phyloP scores from a whole-genome alignment of 1,140 invertebrate species.

The Bombus superbus region DNA sequence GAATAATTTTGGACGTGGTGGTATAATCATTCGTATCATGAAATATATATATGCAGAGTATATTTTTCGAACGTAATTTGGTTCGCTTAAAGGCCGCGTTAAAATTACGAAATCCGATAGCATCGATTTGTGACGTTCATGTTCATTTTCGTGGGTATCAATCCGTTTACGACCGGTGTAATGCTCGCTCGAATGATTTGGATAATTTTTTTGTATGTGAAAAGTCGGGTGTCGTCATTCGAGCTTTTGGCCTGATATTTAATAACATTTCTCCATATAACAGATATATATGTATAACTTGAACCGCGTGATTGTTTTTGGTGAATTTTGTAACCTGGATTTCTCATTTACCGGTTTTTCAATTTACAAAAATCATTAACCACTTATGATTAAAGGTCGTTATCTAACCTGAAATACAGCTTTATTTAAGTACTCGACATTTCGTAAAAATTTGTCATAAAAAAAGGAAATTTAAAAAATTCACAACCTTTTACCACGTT shows the following conservation, averaged over 20 bases:
- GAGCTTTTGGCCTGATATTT: neutral
- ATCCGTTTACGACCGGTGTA: neutral
- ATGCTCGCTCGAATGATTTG: neutral
- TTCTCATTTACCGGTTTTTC: neutral
- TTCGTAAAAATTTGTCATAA: neutral
- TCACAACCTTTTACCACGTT: neutral
- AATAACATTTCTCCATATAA: no score
- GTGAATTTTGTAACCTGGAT: no score
- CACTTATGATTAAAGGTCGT: neutral
- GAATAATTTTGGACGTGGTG: neutral
- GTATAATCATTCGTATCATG: neutral
- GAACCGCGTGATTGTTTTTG: neutral
- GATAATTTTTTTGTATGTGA: neutral
- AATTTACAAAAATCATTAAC: neutral
- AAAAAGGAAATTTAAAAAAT: neutral
- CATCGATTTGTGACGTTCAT: neutral
- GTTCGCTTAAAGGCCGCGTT: neutral
- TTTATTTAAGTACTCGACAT: neutral
- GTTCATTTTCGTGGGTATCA: constrained; percentile 6
- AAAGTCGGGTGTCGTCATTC: neutral
- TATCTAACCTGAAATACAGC: neutral
- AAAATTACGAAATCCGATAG: neutral
- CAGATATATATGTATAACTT: neutral
- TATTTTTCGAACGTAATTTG: neutral
- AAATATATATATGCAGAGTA: neutral